Conservation (phyloP, 64 coral and sea anemone genomes). For the Platygyra sinensis region DNA sequence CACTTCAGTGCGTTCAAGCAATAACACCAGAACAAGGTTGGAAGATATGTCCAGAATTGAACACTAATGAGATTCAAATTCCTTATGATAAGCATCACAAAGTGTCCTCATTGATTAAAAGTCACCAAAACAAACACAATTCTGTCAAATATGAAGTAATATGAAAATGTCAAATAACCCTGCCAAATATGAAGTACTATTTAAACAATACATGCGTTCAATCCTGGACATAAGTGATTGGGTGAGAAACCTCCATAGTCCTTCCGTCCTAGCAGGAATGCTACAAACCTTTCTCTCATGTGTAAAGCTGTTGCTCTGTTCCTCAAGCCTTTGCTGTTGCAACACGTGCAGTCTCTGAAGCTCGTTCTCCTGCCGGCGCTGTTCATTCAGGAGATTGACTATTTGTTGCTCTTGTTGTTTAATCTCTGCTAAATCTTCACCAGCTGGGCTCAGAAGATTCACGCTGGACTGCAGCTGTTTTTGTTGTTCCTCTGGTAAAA, state of each 20-base stretch:
- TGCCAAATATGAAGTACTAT: too few relatives aligned
- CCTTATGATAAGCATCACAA: too few relatives aligned
- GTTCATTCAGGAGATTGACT: slow-evolving; percentile 77
- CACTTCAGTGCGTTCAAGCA: too few relatives aligned
- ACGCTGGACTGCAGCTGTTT: slow-evolving; percentile 74
- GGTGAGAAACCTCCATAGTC: neutral
- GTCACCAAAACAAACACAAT: too few relatives aligned
- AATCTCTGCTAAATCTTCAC: slow-evolving; percentile 80
- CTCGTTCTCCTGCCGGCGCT: slow-evolving; percentile 64
- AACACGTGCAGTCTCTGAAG: slow-evolving; percentile 60
- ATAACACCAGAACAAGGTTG: too few relatives aligned
- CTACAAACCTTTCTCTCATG: slow-evolving; percentile 74
- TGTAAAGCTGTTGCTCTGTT: slow-evolving; percentile 67
- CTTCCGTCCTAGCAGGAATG: neutral
- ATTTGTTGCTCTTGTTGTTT: slow-evolving; percentile 77
- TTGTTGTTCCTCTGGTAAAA: slow-evolving; percentile 72
- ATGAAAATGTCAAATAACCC: too few relatives aligned
- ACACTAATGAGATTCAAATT: too few relatives aligned
- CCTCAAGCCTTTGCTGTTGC: slow-evolving; percentile 72
- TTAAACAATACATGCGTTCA: too few relatives aligned
- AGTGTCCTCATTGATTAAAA: too few relatives aligned
- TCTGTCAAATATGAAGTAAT: too few relatives aligned
- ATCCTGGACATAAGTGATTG: too few relatives aligned
- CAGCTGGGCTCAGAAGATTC: slow-evolving; percentile 63
- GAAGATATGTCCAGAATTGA: too few relatives aligned